Percentiles rank a stretch among this genome's conserved stretches.
These are phyloP conservation scores for Numenius arquata DNA, from an alignment of 2,113 vertebrate genomes.

Conservation along the genomic window DNA sequence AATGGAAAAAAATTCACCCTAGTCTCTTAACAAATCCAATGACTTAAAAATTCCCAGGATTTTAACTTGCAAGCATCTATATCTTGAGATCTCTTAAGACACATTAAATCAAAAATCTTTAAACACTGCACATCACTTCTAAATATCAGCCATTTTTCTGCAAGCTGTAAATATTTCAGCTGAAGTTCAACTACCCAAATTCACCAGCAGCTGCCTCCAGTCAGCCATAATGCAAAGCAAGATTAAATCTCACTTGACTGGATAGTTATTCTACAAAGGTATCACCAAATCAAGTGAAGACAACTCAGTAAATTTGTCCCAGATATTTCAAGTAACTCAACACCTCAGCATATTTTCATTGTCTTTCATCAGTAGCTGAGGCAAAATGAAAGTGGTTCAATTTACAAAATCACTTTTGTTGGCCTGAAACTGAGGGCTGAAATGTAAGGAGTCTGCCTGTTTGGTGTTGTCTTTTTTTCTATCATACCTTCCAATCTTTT, in stretches of 20 bases:
- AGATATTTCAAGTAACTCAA: neutral
- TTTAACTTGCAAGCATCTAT: neutral
- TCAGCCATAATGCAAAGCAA: neutral
- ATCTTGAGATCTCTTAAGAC: slow-evolving; percentile 18
- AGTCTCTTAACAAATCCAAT: neutral
- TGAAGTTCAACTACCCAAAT: slow-evolving; percentile 18
- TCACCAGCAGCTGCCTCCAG: neutral
- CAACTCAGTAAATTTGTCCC: neutral
- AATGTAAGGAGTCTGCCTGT: neutral
- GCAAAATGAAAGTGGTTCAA: neutral
- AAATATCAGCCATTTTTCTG: slow-evolving; percentile 22
- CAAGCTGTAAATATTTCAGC: slow-evolving; percentile 15
- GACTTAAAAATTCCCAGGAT: neutral
- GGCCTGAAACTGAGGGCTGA: neutral
- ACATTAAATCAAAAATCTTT: neutral
- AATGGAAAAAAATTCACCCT: neutral
- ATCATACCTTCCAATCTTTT: neutral
- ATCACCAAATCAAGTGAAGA: neutral
- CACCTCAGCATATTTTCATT: neutral
- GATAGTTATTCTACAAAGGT: neutral
- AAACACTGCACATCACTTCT: neutral
- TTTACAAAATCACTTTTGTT: neutral
- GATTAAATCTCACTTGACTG: neutral
- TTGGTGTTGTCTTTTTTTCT: neutral
- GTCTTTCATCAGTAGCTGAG: neutral